Conservation (phyloP, 2,888 invertebrate genomes). For the Acronicta alni region DNA sequence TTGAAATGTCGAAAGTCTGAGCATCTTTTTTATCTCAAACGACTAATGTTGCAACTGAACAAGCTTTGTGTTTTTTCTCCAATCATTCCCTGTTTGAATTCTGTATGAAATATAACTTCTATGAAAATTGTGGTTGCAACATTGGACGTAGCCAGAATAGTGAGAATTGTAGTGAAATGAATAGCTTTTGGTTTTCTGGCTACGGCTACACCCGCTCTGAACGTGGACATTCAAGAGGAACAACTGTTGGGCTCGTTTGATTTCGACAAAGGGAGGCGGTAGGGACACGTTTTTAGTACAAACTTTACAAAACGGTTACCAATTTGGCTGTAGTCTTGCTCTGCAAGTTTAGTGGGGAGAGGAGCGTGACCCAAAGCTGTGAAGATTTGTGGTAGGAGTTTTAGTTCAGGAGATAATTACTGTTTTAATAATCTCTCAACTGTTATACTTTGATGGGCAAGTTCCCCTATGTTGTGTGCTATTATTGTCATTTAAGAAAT, state of each 20-base stretch:
- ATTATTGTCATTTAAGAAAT: neutral
- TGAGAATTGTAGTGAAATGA: neutral
- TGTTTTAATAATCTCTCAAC: slow-evolving; percentile 23
- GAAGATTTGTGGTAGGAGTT: neutral
- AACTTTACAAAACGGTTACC: slow-evolving; percentile 66
- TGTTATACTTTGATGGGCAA: slow-evolving; percentile 5
- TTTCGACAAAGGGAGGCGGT: slow-evolving; percentile 74
- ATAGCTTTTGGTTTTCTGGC: neutral
- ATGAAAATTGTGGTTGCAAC: slow-evolving; percentile 42
- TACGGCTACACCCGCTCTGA: slow-evolving; percentile 19
- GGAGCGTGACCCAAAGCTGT: slow-evolving; percentile 15
- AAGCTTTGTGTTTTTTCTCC: slow-evolving; percentile 37
- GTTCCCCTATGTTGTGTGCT: slow-evolving; percentile 10
- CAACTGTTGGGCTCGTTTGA: slow-evolving; percentile 41
- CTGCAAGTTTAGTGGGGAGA: slow-evolving; percentile 53
- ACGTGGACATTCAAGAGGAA: slow-evolving; percentile 35
- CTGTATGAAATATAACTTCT: slow-evolving; percentile 38
- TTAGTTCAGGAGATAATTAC: slow-evolving; percentile 27
- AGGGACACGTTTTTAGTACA: slow-evolving; percentile 74
- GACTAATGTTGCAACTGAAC: slow-evolving; percentile 31
- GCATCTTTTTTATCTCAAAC: slow-evolving; percentile 7
- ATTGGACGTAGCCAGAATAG: slow-evolving; percentile 18
- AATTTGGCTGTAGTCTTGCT: slow-evolving; percentile 76
- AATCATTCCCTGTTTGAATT: slow-evolving; percentile 55
- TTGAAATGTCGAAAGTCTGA: slow-evolving; percentile 27